These are phyloP conservation scores for Leucoraja erinaceus DNA, from an alignment of 2,113 vertebrate species.

Conservation along the genomic window DNA sequence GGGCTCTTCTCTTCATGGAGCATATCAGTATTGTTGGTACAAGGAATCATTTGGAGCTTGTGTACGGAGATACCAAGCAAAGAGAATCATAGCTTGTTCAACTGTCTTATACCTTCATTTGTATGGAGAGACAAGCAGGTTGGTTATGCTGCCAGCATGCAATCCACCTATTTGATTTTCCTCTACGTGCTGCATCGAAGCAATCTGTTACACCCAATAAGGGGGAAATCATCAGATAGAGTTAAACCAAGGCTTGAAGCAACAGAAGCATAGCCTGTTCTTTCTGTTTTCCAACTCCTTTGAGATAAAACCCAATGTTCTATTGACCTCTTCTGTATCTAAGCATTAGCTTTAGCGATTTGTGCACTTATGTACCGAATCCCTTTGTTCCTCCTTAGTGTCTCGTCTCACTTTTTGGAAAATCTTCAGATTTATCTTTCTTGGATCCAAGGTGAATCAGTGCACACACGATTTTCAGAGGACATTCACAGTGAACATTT, in stretches of 20 bases:
- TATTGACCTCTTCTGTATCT: neutral
- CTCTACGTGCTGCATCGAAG: neutral
- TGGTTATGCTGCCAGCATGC: neutral
- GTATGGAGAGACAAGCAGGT: neutral
- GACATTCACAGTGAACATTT: neutral
- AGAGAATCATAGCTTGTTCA: neutral
- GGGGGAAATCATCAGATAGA: neutral
- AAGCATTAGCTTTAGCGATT: neutral
- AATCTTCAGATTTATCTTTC: neutral
- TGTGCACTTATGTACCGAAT: neutral
- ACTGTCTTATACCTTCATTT: neutral
- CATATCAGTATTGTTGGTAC: neutral
- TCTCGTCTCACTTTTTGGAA: neutral
- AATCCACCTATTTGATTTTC: neutral
- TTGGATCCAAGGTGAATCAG: neutral
- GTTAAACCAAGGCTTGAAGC: neutral
- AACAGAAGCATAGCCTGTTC: neutral
- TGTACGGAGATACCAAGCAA: too few species aligned
- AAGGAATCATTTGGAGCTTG: neutral
- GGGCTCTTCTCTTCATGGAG: neutral
- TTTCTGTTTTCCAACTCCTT: neutral
- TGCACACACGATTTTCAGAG: neutral
- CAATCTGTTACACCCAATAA: neutral
- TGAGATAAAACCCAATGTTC: neutral
- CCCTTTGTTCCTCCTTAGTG: neutral